Percentiles rank a stretch among this genome's conserved stretches.
Conservation (phyloP, 2,797 vertebrate genomes). For the Phataginus tetradactyla region DNA sequence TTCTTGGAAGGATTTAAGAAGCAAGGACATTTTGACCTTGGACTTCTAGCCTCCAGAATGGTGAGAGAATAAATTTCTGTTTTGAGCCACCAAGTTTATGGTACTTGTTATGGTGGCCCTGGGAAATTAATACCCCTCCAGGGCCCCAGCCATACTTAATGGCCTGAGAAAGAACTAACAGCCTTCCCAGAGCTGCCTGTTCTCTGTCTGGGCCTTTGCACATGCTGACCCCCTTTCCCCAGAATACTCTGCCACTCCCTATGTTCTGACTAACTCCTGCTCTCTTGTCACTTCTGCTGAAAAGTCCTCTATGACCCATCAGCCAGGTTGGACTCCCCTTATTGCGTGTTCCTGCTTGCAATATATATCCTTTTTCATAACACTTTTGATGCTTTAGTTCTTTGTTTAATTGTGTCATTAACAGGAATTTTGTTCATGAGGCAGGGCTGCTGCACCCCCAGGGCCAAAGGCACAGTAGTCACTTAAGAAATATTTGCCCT, state of each 20-base stretch:
- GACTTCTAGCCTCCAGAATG: neutral
- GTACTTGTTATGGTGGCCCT: neutral
- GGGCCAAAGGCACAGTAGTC: neutral
- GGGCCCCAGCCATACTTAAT: neutral
- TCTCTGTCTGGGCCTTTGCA: neutral
- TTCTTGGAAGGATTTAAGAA: neutral
- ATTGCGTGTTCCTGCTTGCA: neutral
- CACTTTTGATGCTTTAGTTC: neutral
- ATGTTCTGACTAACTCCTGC: neutral
- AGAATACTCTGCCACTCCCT: neutral
- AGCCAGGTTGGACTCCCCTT: neutral
- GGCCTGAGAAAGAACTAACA: neutral
- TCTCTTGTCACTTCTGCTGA: neutral
- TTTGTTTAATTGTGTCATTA: neutral
- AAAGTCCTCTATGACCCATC: neutral
- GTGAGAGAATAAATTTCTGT: neutral
- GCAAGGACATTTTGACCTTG: neutral
- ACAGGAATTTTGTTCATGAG: neutral
- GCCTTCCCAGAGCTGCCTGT: neutral
- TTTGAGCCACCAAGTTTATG: neutral
- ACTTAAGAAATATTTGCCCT: neutral
- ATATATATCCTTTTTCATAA: neutral
- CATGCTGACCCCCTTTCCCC: neutral
- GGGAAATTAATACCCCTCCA: accelerated
- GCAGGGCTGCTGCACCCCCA: neutral